Base-by-base conservation (phyloP, 2,797 vertebrate genomes). In the Micrastur ruficollis region DNA sequence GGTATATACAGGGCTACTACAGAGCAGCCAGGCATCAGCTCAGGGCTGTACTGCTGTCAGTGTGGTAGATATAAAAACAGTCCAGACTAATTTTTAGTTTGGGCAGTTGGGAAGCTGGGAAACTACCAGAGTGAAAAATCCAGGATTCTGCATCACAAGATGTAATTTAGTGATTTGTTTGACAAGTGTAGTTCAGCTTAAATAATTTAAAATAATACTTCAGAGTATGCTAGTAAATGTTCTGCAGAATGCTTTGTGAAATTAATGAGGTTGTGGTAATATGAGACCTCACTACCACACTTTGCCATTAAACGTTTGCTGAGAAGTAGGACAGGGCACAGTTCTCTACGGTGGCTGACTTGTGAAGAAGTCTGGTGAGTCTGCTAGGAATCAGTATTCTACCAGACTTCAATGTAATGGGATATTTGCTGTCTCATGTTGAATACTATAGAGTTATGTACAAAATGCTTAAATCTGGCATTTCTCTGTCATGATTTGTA, bases 181-280 rank as follows among this genome's bases (percentile, higher is more conserved):
- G 86, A 96, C 95, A 96, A 96, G 73, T 47, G 32, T 95, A 93
- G 81, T 95, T 97, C 90, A 90, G 87, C 62, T 96, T 97, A 95
- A 97, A 97, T 97, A 97, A 97, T 96, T 96, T 91, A 97, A 83
- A 85, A 8, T 93, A 94, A 95, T 97, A 94, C 62, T 94, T 86
- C 17, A 78, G 56, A 65, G 36, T 79, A 92, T 40, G 61, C 95
- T 86, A 93, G 96, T 92, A 96, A 97, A 95, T 95, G 78, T 96
- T 94, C 62, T 65, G 85, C 70, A 86, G 82, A 90, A 65, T 55
- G 47, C 88, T 87, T 93, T 97, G 81, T 96, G 96, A 97, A 96
- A 93, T 79, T 91, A 92, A 97, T 89, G 95, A 95, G 66, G 55
- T 59, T 93, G 89, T 92, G 80, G 94, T 96, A 93, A 89, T 93